Conservation (phyloP, 1,140 invertebrate genomes). For the Solenopsis invicta region DNA sequence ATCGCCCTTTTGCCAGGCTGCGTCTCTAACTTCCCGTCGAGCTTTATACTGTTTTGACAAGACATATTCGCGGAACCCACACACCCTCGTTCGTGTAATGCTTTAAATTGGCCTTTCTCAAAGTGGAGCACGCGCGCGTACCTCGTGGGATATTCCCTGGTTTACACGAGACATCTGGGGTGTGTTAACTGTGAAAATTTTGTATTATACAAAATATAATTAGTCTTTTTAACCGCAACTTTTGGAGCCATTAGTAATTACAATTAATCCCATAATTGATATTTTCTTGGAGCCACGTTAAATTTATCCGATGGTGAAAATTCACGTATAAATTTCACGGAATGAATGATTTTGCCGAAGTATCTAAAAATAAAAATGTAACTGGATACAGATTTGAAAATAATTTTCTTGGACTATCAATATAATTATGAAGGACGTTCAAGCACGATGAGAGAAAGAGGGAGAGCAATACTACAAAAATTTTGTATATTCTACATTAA, state of each 20-base stretch:
- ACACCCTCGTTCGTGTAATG: not conserved
- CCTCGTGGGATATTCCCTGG: not conserved
- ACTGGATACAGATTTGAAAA: too few relatives aligned
- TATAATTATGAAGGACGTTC: too few relatives aligned
- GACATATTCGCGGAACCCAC: not conserved
- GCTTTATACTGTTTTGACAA: constrained; percentile 31
- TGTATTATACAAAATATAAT: not conserved
- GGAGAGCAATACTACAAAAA: too few relatives aligned
- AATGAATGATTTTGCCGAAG: too few relatives aligned
- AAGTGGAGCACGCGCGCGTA: not conserved
- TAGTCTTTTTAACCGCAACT: not conserved
- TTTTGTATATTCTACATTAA: too few relatives aligned
- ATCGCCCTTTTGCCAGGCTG: constrained; percentile 36
- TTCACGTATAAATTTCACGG: not conserved
- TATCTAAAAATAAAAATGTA: too few relatives aligned
- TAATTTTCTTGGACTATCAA: too few relatives aligned
- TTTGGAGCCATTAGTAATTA: not conserved
- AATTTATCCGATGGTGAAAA: not conserved
- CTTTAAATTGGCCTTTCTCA: constrained; percentile 6
- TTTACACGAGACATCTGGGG: not conserved
- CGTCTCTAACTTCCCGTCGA: constrained; percentile 16
- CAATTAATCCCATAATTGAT: not conserved
- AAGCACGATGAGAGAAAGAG: too few relatives aligned
- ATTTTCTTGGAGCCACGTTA: not conserved
- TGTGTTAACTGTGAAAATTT: constrained; percentile 3